These are phyloP conservation scores for Cryptops parisi DNA, from an alignment of 2,888 invertebrate genomes.

Conservation along the genomic window DNA sequence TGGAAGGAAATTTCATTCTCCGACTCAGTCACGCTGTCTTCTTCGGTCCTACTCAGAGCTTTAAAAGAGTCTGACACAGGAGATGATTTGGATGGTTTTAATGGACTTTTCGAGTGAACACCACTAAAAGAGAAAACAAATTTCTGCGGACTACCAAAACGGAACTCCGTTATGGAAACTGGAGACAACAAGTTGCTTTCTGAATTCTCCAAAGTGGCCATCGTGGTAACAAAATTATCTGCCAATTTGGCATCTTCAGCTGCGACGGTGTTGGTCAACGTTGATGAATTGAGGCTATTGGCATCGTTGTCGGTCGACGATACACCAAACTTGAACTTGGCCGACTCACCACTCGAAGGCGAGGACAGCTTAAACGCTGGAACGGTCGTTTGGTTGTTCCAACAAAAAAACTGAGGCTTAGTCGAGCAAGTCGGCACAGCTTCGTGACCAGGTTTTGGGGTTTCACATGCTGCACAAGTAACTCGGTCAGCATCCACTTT, in stretches of 20 bases:
- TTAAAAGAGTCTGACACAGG: constrained; percentile 17
- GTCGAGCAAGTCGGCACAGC: not conserved
- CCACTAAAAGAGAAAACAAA: constrained; percentile 22
- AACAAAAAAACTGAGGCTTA: not conserved
- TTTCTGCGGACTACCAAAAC: constrained; percentile 23
- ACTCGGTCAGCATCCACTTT: constrained; percentile 41
- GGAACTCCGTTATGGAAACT: constrained; percentile 18
- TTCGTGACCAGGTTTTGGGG: constrained; percentile 35
- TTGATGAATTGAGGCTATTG: not conserved
- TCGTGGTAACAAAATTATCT: not conserved
- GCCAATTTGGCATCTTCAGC: not conserved
- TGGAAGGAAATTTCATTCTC: constrained; percentile 49
- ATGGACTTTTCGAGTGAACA: constrained; percentile 21
- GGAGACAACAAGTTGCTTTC: not conserved
- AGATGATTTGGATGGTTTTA: constrained; percentile 22
- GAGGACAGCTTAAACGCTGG: constrained; percentile 17
- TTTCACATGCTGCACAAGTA: constrained; percentile 47
- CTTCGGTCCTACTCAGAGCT: not conserved
- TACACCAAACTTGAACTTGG: not conserved
- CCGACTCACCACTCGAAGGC: constrained; percentile 19
- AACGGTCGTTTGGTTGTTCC: not conserved
- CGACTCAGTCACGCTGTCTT: constrained; percentile 30
- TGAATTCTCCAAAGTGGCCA: constrained; percentile 29
- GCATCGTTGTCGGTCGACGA: not conserved
- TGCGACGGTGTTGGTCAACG: not conserved